phyloP scores from a whole-genome alignment of 2,113 vertebrate genomes.

The Psammodynastes pulverulentus region DNA sequence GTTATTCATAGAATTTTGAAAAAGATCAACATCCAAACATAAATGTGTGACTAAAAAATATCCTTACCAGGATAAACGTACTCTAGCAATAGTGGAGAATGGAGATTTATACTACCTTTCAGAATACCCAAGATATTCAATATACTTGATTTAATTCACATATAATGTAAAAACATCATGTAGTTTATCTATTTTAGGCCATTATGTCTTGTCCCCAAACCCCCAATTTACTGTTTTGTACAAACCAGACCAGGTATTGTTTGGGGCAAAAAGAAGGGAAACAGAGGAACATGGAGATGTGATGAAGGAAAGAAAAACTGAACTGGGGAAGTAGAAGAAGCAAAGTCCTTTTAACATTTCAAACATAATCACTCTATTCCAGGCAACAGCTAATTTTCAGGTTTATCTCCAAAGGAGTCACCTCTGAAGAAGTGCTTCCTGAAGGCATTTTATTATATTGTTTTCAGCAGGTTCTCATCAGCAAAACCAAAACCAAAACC shows the following conservation, averaged over 20 bases:
- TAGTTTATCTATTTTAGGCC: background rate
- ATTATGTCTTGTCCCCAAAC: background rate
- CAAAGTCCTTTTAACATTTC: background rate
- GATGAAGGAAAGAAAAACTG: background rate
- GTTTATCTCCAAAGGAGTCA: background rate
- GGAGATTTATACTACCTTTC: background rate
- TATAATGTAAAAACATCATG: background rate
- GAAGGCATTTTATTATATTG: too few relatives aligned
- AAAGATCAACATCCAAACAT: background rate
- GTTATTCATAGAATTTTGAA: background rate
- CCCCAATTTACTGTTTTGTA: background rate
- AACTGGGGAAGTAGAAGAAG: background rate
- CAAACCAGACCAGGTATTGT: background rate
- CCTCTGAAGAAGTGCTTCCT: too few relatives aligned
- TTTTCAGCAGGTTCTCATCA: too few relatives aligned
- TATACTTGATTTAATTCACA: background rate
- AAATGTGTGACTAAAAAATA: background rate
- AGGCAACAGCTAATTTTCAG: too few relatives aligned
- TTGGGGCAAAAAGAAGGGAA: background rate
- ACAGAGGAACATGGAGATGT: background rate
- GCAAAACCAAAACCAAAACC: too few relatives aligned
- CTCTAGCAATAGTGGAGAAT: background rate
- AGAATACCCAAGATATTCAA: background rate
- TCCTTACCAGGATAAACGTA: background rate
- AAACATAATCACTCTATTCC: background rate